Evolutionary conservation across 2,888 invertebrate species (phyloP).

Genomic region (Ditula angustiorana): DNA sequence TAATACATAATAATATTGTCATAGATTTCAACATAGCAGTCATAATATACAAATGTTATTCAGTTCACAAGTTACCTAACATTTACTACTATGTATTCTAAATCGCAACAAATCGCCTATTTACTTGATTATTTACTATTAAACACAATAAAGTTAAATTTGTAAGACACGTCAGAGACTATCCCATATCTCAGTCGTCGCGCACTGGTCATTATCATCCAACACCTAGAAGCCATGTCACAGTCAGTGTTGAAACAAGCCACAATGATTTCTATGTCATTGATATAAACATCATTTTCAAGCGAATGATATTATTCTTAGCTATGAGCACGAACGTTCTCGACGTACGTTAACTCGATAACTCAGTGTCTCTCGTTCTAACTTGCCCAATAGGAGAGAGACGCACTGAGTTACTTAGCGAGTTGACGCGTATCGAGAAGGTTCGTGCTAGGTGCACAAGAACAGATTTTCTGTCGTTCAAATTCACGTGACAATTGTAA

Average conservation of each 20-base stretch:
- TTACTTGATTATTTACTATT: neutral
- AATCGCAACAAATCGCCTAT: constrained; percentile 1
- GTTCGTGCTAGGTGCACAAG: too few relatives aligned
- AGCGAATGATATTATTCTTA: neutral
- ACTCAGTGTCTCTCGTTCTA: too few relatives aligned
- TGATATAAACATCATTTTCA: neutral
- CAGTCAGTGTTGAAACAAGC: neutral
- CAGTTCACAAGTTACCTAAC: neutral
- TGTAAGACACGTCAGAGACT: neutral
- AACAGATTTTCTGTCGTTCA: neutral
- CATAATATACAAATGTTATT: neutral
- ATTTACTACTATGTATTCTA: neutral
- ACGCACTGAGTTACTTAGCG: too few relatives aligned
- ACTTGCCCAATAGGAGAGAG: too few relatives aligned
- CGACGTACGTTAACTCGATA: too few relatives aligned
- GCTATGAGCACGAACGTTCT: too few relatives aligned
- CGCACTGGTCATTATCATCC: neutral
- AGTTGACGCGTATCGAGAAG: too few relatives aligned
- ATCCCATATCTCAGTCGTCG: neutral
- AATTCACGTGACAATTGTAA: neutral
- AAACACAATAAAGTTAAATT: neutral
- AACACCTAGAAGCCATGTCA: neutral
- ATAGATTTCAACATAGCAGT: neutral
- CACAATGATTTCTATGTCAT: neutral
- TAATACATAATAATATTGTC: neutral